Conservation (phyloP, 2,888 invertebrate species). For the Petrophora chlorosata region DNA sequence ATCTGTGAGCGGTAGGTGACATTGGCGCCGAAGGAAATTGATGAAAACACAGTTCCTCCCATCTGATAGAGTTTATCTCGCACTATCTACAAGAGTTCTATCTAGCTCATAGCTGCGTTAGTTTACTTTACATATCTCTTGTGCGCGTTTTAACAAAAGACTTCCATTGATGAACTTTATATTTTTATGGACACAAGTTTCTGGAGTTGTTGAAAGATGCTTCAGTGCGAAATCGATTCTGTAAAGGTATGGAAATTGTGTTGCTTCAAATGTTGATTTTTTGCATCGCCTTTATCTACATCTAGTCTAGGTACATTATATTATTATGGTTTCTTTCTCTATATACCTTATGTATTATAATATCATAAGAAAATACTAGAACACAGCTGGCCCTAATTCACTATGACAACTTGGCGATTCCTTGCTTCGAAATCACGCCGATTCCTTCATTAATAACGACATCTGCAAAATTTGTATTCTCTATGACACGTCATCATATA, state of each 20-base stretch:
- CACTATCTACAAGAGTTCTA: conserved; percentile 11
- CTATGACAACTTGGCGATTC: too few relatives aligned
- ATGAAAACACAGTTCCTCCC: conserved; percentile 6
- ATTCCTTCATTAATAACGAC: too few relatives aligned
- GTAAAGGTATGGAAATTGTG: conserved; percentile 52
- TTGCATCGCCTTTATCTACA: too few relatives aligned
- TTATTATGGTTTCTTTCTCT: too few relatives aligned
- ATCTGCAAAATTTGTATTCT: too few relatives aligned
- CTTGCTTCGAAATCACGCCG: too few relatives aligned
- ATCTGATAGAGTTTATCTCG: conserved; percentile 5
- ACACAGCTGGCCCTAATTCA: too few relatives aligned
- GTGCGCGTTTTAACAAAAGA: conserved; percentile 10
- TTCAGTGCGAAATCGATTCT: conserved; percentile 60
- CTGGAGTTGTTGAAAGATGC: conserved; percentile 44
- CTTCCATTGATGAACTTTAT: conserved; percentile 21
- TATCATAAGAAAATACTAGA: too few relatives aligned
- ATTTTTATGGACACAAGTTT: conserved; percentile 8
- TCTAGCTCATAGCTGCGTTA: conserved; percentile 7
- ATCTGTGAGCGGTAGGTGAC: conserved; percentile 13
- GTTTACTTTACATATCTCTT: conserved; percentile 14
- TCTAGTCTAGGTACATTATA: too few relatives aligned
- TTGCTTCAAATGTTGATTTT: background rate
- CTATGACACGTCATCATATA: too few relatives aligned
- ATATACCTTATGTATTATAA: too few relatives aligned
- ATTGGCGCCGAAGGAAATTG: conserved; percentile 10